These are phyloP conservation scores for Babyrousa celebensis DNA, from an alignment of 2,797 vertebrate species.

Conservation along the genomic window DNA sequence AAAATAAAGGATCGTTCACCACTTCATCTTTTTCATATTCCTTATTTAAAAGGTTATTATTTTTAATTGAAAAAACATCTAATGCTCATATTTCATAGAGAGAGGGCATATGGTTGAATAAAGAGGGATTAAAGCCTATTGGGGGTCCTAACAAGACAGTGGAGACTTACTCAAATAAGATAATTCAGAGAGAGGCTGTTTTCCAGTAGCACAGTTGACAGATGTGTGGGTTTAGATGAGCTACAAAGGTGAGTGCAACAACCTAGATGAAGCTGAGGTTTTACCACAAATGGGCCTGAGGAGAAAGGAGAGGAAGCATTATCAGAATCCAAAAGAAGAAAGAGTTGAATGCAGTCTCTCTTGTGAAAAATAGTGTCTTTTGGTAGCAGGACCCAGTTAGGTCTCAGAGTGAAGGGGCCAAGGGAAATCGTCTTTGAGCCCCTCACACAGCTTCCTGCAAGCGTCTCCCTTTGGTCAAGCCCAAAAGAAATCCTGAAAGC, in stretches of 20 bases:
- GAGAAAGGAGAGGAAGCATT: neutral
- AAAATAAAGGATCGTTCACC: neutral
- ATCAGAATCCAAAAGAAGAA: neutral
- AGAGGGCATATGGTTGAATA: neutral
- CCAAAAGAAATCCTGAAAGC: neutral
- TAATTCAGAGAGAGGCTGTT: neutral
- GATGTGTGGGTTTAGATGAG: neutral
- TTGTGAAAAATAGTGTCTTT: conserved; percentile 5
- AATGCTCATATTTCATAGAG: neutral
- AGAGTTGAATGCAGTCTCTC: neutral
- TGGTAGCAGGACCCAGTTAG: neutral
- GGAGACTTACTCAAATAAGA: neutral
- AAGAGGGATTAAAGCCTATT: neutral
- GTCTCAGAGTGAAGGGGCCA: neutral
- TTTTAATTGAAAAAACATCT: conserved; percentile 48
- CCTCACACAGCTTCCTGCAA: neutral
- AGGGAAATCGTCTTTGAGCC: neutral
- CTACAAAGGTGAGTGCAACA: neutral
- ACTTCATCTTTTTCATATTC: conserved; percentile 6
- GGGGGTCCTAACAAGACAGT: neutral
- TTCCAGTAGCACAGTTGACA: neutral
- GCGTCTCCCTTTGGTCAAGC: neutral
- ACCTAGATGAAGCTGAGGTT: neutral
- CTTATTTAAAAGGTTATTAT: neutral
- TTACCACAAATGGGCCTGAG: neutral